Percentiles rank a stretch among this genome's conserved stretches.
Evolutionary conservation across 2,113 vertebrate genomes (phyloP).

Genomic region (Erpornis zantholeuca): DNA sequence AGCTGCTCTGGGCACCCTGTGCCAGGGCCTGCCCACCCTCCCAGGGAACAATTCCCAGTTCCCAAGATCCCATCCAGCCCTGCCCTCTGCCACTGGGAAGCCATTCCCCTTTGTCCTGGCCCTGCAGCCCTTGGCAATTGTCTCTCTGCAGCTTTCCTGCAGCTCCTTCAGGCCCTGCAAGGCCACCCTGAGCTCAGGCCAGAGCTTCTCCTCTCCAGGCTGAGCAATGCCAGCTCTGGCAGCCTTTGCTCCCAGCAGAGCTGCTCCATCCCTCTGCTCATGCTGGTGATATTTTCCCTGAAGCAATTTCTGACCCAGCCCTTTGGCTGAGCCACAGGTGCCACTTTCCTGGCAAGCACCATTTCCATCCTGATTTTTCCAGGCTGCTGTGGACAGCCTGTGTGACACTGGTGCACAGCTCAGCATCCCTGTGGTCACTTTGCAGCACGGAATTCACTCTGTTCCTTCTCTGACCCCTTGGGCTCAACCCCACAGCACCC

Average conservation of each 20-base stretch:
- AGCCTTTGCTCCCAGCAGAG: not conserved
- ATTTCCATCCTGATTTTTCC: not conserved
- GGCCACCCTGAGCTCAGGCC: too few relatives aligned
- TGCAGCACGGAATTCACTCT: not conserved
- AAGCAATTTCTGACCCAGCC: not conserved
- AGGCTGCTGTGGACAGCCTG: not conserved
- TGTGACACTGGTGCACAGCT: not conserved
- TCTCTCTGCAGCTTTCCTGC: too few relatives aligned
- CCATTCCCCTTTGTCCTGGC: too few relatives aligned
- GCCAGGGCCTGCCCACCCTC: too few relatives aligned
- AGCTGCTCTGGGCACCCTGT: not conserved
- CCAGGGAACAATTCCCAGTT: too few relatives aligned
- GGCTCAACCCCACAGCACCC: not conserved
- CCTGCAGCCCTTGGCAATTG: too few relatives aligned
- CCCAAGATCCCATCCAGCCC: too few relatives aligned
- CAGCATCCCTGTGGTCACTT: not conserved
- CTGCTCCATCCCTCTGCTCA: not conserved
- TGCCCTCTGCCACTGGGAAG: too few relatives aligned
- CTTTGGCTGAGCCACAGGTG: fast-evolving
- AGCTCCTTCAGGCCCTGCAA: too few relatives aligned
- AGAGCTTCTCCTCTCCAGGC: too few relatives aligned
- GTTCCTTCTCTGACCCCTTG: not conserved
- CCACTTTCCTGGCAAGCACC: too few relatives aligned
- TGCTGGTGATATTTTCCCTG: fast-evolving
- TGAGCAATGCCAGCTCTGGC: too few relatives aligned